Base-by-base conservation (phyloP, 1,140 invertebrate genomes). In the Neodiprion lecontei region DNA sequence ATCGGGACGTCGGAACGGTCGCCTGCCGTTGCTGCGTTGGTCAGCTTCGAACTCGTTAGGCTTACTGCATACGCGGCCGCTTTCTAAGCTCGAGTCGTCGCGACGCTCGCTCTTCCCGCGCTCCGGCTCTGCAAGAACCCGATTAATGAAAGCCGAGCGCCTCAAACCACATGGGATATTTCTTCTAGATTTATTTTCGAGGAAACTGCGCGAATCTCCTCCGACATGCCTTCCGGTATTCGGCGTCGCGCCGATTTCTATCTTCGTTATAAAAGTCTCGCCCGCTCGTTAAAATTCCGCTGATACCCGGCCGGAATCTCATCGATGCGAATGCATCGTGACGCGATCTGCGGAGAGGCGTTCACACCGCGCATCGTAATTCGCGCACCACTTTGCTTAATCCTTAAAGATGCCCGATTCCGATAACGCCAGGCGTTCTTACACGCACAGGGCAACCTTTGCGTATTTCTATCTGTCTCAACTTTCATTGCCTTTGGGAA, bases 41-140 rank as follows among this genome's bases (percentile, higher is more conserved):
- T 61, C 53, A 61, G 53, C 53, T 14, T 61, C 53, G 53, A 61
- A 61, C 53, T 61, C 53, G 53, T 61, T 61, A 61, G 53, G n/a
- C 53, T 12, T 9, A 40, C 28, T 5, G 28, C 28, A 40, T 40
- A 40, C 28, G n/a, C 53, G 53, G 53, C 9, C 53, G 53, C 53
- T 61, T 61, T 61, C 53, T 61, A 61, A 61, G 53, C 53, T 12
- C 53, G 53, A 40, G 28, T 40, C 53, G 53, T 61, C 53, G 53
- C 53, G 53, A 61, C 53, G 53, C 53, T 61, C 53, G 11, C 9
- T 17, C 53, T 61, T 12, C n/a, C 28, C 28, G 28, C 5, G 28
- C 28, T 40, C 28, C 28, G 9, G 53, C 53, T 61, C n/a, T 17
- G 11, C n/a, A 61, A 61, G 53, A 61, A 61, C n/a, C 53, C 53